Evolutionary conservation across 1,140 invertebrate species (phyloP).

Genomic region (Drosophila miranda): DNA sequence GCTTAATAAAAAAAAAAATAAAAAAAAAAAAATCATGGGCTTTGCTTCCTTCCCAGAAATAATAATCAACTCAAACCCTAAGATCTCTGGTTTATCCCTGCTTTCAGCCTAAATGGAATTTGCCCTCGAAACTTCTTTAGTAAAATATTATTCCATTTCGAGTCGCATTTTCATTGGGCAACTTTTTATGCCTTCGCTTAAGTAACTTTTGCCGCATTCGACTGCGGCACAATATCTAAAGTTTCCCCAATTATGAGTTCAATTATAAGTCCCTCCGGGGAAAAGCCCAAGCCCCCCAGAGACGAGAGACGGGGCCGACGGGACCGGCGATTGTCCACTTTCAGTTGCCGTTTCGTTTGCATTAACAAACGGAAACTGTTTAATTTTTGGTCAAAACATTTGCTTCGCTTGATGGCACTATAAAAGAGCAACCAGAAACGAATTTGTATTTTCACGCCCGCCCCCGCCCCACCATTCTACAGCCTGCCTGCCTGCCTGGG

Average conservation of each 20-base stretch:
- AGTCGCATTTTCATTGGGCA: constrained; percentile 36
- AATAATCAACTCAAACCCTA: too few species aligned
- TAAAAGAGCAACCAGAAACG: constrained; percentile 56
- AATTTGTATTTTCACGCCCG: constrained; percentile 59
- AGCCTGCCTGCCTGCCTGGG: constrained; percentile 12
- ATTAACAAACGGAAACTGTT: constrained; percentile 49
- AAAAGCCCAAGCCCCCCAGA: too few species aligned
- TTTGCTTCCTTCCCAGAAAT: too few species aligned
- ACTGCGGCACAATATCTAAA: constrained; percentile 38
- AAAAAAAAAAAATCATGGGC: too few species aligned
- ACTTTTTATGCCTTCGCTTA: constrained; percentile 28
- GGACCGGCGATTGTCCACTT: neutral
- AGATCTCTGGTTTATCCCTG: too few species aligned
- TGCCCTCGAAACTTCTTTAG: constrained; percentile 3
- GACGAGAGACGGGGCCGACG: too few species aligned
- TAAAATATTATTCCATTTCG: constrained; percentile 47
- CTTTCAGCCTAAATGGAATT: too few species aligned
- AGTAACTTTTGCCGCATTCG: constrained; percentile 31
- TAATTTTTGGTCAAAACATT: constrained; percentile 66
- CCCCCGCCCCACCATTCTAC: neutral
- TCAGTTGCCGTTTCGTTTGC: constrained; percentile 36
- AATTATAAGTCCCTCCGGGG: constrained; percentile 50
- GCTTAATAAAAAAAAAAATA: too few species aligned
- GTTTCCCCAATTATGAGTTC: constrained; percentile 63
- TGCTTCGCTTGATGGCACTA: constrained; percentile 66